A percentile compares a stretch with the other conserved stretches of the same genome.
phyloP scores from a whole-genome alignment of 2,113 vertebrate species.

The Mixornis gularis region DNA sequence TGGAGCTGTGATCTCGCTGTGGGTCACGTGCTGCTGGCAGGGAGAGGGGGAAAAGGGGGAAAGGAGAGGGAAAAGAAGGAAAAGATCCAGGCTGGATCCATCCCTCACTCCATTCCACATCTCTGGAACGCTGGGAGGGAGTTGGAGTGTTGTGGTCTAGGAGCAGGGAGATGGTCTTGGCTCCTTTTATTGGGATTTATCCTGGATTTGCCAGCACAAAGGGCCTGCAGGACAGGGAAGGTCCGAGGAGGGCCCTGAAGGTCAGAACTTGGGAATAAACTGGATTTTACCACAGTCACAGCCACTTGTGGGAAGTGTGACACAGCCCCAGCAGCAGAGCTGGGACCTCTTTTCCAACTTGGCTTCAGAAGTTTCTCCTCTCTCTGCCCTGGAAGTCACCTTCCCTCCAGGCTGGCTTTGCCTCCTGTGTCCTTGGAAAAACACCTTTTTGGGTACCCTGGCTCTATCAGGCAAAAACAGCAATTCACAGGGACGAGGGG shows the following conservation, averaged over 20 bases:
- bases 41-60: neutral
- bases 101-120: accelerated
- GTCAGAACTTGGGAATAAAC: neutral
- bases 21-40: neutral
- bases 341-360: neutral
- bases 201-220: neutral
- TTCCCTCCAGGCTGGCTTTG: neutral
- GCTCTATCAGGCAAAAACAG: neutral
- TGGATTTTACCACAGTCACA: neutral
- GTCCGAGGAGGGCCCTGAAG: neutral
- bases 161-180: neutral
- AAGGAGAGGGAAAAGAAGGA: neutral
- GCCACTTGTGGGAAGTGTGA: neutral
- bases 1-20: neutral
- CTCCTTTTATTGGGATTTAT: neutral
- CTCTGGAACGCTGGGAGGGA: accelerated
- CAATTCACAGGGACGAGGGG: accelerated
- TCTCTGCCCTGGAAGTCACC: neutral
- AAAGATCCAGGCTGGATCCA: neutral
- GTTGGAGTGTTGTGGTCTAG: accelerated
- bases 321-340: neutral
- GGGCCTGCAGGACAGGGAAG: neutral
- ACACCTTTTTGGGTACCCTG: neutral
- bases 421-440: neutral
- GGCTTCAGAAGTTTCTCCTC: neutral